phyloP scores from a whole-genome alignment of 2,888 invertebrate genomes.

The Cyaniris semiargus region DNA sequence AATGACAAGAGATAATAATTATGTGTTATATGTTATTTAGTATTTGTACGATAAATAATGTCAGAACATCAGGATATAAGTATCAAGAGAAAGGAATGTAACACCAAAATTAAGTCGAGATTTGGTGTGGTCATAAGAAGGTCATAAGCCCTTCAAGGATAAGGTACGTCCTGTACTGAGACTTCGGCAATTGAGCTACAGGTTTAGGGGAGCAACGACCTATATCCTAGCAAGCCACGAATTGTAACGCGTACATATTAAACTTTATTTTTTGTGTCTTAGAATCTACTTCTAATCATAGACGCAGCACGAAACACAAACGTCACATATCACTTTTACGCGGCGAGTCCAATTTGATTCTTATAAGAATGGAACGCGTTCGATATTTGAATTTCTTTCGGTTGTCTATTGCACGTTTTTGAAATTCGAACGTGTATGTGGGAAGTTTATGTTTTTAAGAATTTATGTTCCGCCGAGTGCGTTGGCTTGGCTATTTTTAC shows the following conservation, averaged over 20 bases:
- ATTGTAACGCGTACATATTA: constrained; percentile 63
- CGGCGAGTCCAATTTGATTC: constrained; percentile 65
- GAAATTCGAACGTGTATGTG: constrained; percentile 39
- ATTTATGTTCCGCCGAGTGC: constrained; percentile 70
- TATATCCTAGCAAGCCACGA: constrained; percentile 72
- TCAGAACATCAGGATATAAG: too few species aligned
- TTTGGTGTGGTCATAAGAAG: constrained; percentile 26
- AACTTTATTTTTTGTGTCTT: constrained; percentile 73
- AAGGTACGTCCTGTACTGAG: constrained; percentile 71
- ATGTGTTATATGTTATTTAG: too few species aligned
- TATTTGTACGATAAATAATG: too few species aligned
- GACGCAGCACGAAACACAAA: constrained; percentile 57
- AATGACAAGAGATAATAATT: too few species aligned
- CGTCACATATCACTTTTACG: constrained; percentile 56
- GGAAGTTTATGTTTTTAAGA: constrained; percentile 78
- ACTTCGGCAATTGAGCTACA: constrained; percentile 78
- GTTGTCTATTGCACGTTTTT: constrained; percentile 48
- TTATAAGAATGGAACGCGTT: constrained; percentile 54
- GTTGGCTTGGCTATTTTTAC: constrained; percentile 70
- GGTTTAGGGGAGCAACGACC: constrained; percentile 81
- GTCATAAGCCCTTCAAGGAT: constrained; percentile 44
- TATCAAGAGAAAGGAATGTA: not conserved
- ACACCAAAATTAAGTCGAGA: not conserved
- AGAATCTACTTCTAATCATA: constrained; percentile 73
- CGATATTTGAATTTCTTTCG: constrained; percentile 49